Evolutionary conservation across 2,797 vertebrate genomes (phyloP), one percentile per base, ranked within the genome.

Genomic region (Pagetopsis macropterus): DNA sequence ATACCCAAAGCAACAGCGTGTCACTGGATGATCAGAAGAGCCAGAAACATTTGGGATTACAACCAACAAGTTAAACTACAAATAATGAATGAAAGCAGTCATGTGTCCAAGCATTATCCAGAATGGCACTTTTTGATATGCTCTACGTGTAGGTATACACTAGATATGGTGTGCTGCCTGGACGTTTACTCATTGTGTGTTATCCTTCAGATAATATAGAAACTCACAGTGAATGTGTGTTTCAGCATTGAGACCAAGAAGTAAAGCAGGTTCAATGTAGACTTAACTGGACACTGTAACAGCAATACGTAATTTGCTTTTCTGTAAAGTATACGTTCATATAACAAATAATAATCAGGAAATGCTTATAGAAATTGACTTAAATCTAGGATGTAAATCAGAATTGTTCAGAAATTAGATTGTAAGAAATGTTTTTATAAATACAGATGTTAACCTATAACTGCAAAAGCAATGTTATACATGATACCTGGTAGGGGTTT

Each of bases 351-450:
- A 71, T 44, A 56, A 46, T 37, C 1, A 33, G 21, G 33, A 43
- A 65, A 56, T 11, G 27, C 17, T 7, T 43, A 27, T 52, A 10
- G 13, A 40, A 37, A 69, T 31, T 31, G 51, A 54, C 23, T 44
- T 41, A 17, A 65, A 16, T 44, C 16, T 10, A 31, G 50, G 3
- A 67, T 8, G 19, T 56, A 10, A 21, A 59, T 2, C 61, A 58
- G 61, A 62, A 17, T 41, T 45, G 37, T 70, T 76, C 51, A 81
- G 82, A 72, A 87, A 81, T 69, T 16, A 60, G 15, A 51, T 16
- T 31, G 43, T 75, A 65, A 86, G 59, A 63, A 70, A 54, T 90
- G 90, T 90, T 7, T 46, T 46, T 27, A 16, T 41, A 57, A 50
- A 72, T 21, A 13, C 52, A 33, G 11, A 54, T 33, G 16, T 41